Base-by-base conservation (phyloP, 2,797 vertebrate species). In the Steatocranus sp. region DNA sequence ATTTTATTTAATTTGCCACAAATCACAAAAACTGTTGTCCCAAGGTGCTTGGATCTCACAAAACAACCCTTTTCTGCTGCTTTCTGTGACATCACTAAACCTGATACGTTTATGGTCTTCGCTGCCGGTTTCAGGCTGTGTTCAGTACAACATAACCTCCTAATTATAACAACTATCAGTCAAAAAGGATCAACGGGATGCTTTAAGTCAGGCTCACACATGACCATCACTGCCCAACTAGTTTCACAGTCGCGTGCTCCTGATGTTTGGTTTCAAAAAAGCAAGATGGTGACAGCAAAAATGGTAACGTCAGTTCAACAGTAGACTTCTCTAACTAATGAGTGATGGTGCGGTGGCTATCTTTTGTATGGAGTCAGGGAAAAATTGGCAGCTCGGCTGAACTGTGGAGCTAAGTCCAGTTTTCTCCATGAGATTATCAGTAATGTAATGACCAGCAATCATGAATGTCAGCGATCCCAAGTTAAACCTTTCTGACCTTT, bases 401-500 rank as follows among this genome's bases (percentile, higher is more conserved):
- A 14, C 34, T 66, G 34, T 23, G 32, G 58, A 66, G 34, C n/a
- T 14, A 66, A 20, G 2, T 38, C 34, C 34, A 66, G 61, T 23
- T 66, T 66, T 66, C 34, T 38, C 32, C 18, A 23, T 8, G 58
- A 63, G 32, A 8, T 36, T 63, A 36, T 14, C 7, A 20, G 61
- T 66, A 38, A 66, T 38, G n/a, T 66, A 8, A 20, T 36, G 18
- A 63, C 0, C 18, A 0, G 32, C 18, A 14, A 36, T 38, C 34
- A 14, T 23, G 34, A 66, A 38, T 9, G n/a, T 15, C n/a, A 66
- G 34, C 7, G 1, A 38, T 23, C 34, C 34, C n/a, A 14, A 38
- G 11, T 70, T 2, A 70, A 70, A 11, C 41, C 23, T 46, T 70
- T 70, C 15, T 70, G 41, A 27, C 23, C 38, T 70, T 70, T 70